phyloP scores from a whole-genome alignment of 2,797 vertebrate genomes.

The Aphelocoma californica region DNA sequence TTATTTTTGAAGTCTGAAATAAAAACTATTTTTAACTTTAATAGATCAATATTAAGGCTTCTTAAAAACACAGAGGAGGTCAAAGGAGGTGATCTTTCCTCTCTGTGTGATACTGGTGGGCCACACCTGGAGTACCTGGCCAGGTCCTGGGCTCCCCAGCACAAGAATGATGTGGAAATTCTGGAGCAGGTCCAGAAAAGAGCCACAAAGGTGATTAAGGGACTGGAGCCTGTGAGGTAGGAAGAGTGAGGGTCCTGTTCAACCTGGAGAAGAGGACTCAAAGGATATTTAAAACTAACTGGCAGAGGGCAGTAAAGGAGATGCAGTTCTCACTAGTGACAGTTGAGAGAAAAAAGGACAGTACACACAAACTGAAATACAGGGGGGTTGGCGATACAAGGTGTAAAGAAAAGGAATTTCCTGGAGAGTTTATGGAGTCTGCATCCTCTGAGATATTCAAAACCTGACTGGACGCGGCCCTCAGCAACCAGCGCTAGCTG shows the following conservation, averaged over 20 bases:
- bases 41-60: not conserved
- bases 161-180: not conserved
- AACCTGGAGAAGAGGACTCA: not conserved
- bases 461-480: not conserved
- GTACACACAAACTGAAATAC: not conserved
- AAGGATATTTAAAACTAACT: not conserved
- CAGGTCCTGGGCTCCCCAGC: not conserved
- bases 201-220: not conserved
- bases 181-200: not conserved
- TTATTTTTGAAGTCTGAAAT: not conserved
- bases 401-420: not conserved
- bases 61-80: not conserved
- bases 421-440: not conserved
- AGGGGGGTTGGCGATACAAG: not conserved
- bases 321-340: not conserved
- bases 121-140: not conserved
- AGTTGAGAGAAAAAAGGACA: not conserved
- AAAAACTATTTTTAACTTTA: not conserved
- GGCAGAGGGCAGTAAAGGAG: not conserved
- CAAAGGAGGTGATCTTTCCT: not conserved
- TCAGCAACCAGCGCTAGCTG: not conserved
- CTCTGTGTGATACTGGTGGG: not conserved
- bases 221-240: not conserved
- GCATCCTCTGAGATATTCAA: not conserved
- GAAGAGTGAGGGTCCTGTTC: not conserved